Evolutionary conservation across 64 coral and sea anemone species (phyloP), one percentile per base, ranked within the genome.

Genomic region (Stichodactyla mertensii): DNA sequence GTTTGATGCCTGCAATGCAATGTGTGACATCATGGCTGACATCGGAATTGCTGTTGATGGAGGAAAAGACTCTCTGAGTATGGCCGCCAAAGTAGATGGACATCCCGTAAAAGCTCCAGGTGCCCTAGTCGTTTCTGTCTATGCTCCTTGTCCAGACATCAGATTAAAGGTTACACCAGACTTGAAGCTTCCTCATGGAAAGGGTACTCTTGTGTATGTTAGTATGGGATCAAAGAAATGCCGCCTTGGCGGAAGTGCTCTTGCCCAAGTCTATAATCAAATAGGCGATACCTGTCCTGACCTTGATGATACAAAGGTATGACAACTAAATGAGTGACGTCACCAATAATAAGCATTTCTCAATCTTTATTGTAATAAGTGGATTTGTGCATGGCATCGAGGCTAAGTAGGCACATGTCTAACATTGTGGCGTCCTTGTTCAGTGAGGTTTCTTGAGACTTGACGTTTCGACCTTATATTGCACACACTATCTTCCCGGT

Each of bases 31-130:
- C 55, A 98, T 98, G 95, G 85, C 87, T 23, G 64, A 86, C 11
- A 70, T 98, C 26, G 95, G 95, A 57, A 87, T 98, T 78, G 95
- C 95, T 10, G 60, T 98, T 45, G 95, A 98, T 90, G 95, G 95
- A 31, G 95, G 95, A 7, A 98, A 98, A 89, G 95, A 98, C 87
- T 98, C 95, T 9, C 89, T 98, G 24, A 98, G 95, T 89, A 98
- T 98, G 95, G 95, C 95, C 26, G 95, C 95, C 23, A 77, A 92
- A n/a, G 95, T 94, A 16, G 92, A 89, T 19, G 78, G 74, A 18
- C 87, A 94, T n/a, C 94, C 95, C 8, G 85, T 98, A 0, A 98
- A 98, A 85, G 89, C 95, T 23, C 95, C 95, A 12, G 95, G 95
- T 0, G 85, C 93, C 20, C 89, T 98, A 18, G 95, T 98, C 6